Evolutionary conservation across 2,113 vertebrate species (phyloP).

Genomic region (Genyomyrus donnyi): DNA sequence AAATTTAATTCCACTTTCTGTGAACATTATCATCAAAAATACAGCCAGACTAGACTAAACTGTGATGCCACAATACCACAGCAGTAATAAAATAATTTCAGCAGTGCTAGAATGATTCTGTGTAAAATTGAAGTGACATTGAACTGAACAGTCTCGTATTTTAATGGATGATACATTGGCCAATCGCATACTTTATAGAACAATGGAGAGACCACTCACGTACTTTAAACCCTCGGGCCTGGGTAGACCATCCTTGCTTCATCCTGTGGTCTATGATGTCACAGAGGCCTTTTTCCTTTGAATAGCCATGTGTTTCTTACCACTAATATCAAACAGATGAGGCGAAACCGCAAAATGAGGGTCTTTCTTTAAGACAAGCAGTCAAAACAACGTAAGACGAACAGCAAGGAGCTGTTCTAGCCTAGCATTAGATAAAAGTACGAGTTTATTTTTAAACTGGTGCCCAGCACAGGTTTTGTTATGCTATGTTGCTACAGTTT

Average conservation of each 20-base stretch:
- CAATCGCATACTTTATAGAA: conserved; percentile 6
- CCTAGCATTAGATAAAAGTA: conserved; percentile 46
- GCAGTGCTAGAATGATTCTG: not conserved
- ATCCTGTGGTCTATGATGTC: conserved; percentile 65
- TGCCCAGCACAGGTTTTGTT: conserved; percentile 43
- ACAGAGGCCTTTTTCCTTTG: conserved; percentile 60
- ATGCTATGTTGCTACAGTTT: conserved; percentile 22
- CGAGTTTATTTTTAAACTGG: conserved; percentile 28
- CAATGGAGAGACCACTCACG: conserved; percentile 6
- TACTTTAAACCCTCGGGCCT: conserved; percentile 37
- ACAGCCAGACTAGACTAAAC: not conserved
- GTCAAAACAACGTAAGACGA: conserved; percentile 68
- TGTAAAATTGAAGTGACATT: not conserved
- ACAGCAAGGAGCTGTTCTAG: conserved; percentile 55
- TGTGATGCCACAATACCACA: not conserved
- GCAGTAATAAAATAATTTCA: not conserved
- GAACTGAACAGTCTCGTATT: not conserved
- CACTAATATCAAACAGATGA: conserved; percentile 77
- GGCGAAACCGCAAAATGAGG: conserved; percentile 62
- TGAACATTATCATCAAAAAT: not conserved
- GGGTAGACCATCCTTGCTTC: conserved; percentile 47
- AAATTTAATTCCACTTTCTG: not conserved
- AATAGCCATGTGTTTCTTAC: conserved; percentile 68
- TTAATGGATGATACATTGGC: not conserved
- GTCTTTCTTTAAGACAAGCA: conserved; percentile 67